Evolutionary conservation across 2,888 invertebrate genomes (phyloP), one percentile per base, ranked within the genome.

Genomic region (Pammene aurita): DNA sequence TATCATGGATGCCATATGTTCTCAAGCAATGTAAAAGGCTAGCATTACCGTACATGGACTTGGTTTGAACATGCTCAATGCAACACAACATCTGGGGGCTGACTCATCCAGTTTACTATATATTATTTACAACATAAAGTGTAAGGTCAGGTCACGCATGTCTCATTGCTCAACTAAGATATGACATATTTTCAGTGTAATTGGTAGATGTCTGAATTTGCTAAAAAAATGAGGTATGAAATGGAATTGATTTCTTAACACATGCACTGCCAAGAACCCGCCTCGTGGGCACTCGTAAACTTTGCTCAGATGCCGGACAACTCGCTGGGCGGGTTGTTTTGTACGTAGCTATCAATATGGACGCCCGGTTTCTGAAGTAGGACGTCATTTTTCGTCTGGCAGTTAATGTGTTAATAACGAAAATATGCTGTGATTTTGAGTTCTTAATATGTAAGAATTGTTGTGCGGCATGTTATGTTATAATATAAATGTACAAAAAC

Each of bases 11-110:
- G 35, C 62, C 67, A 63, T 67, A 57, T 67, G 63, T 57, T 57
- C 26, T 50, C 14, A 18, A 35, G 10, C 34, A 38, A 42, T 55
- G 42, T 35, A n/a, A 50, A 56, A 50, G 50, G 42, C 56, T 42
- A 66, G 42, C 38, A 44, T 18, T 58, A 38, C 55, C 75, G 58
- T 76, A 80, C 66, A 76, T 75, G 78, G 78, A 46, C 76, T 72
- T 72, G 71, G 57, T 64, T 56, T 56, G 55, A 73, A 73, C 73
- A 68, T 60, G 60, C 66, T 71, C 70, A 70, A 66, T 71, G 72
- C 56, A 72, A 62, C 73, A 67, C 76, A 73, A 54, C 66, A 60
- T n/a, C 44, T 66, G 66, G 54, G 38, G 34, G 26, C 7, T 66
- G 50, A 61, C 56, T 60, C 60, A 54, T 60, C 16, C 41, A 41